Conservation (phyloP, 2,113 vertebrate species). For the Aspiorhynchus laticeps region DNA sequence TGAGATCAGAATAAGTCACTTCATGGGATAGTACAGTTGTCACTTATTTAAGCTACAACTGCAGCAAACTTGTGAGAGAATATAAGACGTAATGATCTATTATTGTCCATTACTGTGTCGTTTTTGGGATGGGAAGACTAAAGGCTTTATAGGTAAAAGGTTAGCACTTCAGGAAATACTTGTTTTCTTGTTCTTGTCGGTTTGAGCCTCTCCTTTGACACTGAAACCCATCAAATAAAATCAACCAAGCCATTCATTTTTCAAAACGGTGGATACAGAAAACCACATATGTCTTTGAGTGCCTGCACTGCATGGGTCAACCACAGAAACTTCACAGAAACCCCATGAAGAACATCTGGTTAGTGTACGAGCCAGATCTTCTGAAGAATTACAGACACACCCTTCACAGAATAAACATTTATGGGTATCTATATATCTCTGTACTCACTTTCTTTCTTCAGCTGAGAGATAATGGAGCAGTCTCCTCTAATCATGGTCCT, state of each 20-base stretch:
- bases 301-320: neutral
- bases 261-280: neutral
- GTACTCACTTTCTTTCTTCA: constrained; percentile 86
- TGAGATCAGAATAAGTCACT: neutral
- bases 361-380: neutral
- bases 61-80: neutral
- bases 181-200: constrained; percentile 20
- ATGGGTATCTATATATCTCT: neutral
- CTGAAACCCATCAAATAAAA: neutral
- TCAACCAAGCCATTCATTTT: neutral
- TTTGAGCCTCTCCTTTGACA: neutral
- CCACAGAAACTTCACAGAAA: neutral
- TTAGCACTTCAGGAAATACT: constrained; percentile 29
- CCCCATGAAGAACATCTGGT: neutral
- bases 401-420: neutral
- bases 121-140: neutral
- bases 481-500: constrained; percentile 97
- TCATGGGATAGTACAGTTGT: neutral
- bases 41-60: neutral
- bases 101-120: neutral
- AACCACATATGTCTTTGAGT: neutral
- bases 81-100: neutral
- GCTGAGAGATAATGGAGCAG: constrained; percentile 89
- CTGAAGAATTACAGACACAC: neutral
- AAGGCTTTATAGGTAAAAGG: neutral